A percentile compares a stretch with the other conserved stretches of the same genome.
phyloP scores from a whole-genome alignment of 2,113 vertebrate genomes.

The Ailurus styani region DNA sequence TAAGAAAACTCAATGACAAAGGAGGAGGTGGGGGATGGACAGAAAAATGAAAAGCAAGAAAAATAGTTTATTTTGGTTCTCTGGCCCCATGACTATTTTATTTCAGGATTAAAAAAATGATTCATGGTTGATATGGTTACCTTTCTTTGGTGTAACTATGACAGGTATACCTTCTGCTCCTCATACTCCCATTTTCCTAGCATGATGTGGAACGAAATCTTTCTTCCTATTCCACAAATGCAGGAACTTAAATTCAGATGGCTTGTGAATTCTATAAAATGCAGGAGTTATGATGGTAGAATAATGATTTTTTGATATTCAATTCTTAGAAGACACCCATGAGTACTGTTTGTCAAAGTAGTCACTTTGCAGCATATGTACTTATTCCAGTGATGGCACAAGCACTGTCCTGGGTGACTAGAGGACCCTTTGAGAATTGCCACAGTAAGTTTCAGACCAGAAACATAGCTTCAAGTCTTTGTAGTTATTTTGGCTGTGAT shows the following conservation, averaged over 20 bases:
- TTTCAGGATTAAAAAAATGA: not conserved
- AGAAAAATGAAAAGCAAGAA: not conserved
- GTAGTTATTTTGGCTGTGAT: not conserved
- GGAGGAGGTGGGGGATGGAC: not conserved
- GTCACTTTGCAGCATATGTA: not conserved
- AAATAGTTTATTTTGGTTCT: not conserved
- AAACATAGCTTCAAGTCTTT: not conserved
- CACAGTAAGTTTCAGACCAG: not conserved
- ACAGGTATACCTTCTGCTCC: not conserved
- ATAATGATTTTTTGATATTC: not conserved
- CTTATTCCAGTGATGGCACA: not conserved
- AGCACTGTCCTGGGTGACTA: not conserved
- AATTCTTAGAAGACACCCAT: not conserved
- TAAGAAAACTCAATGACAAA: not conserved
- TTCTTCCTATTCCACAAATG: not conserved
- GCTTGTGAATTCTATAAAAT: not conserved
- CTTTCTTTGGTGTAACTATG: not conserved
- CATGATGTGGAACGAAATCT: not conserved
- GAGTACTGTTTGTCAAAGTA: not conserved
- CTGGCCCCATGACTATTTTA: not conserved
- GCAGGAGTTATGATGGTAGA: not conserved
- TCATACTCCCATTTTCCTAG: not conserved
- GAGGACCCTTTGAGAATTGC: not conserved
- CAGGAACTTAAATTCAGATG: not conserved
- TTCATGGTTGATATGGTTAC: not conserved